Evolutionary conservation across 1,140 invertebrate species (phyloP).

Genomic region (Lordiphosa collinella): DNA sequence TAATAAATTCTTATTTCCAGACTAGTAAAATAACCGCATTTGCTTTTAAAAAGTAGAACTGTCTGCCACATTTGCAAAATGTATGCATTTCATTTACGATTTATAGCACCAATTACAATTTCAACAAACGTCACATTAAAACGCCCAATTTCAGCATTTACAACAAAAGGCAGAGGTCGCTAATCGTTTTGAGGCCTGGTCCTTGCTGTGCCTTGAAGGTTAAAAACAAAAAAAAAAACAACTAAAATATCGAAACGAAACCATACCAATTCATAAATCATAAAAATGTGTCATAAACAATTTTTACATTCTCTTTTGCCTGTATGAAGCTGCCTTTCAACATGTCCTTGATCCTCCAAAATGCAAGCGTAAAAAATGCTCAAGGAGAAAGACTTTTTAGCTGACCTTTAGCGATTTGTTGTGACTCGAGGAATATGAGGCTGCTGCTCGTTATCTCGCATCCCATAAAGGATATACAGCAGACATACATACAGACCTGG

Average conservation of each 20-base stretch:
- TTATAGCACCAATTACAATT: background rate
- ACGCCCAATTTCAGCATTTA: constrained; percentile 43
- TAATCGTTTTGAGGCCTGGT: constrained; percentile 33
- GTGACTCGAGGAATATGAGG: constrained; percentile 37
- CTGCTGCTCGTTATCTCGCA: constrained; percentile 51
- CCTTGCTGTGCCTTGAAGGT: constrained; percentile 43
- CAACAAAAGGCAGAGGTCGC: constrained; percentile 22
- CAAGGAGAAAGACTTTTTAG: constrained; percentile 51
- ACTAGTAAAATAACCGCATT: too few relatives aligned
- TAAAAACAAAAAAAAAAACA: constrained; percentile 27
- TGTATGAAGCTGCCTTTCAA: constrained; percentile 53
- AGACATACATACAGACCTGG: constrained; percentile 3
- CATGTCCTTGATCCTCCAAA: constrained; percentile 60
- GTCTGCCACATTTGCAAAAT: too few relatives aligned
- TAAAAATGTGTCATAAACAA: constrained; percentile 75
- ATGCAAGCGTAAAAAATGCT: constrained; percentile 52
- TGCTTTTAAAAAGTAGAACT: too few relatives aligned
- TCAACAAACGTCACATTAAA: constrained; percentile 35
- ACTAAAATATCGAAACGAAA: constrained; percentile 31
- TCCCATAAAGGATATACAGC: constrained; percentile 46
- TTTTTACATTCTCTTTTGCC: background rate
- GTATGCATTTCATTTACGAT: too few relatives aligned
- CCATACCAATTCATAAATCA: constrained; percentile 79
- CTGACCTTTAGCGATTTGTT: constrained; percentile 62
- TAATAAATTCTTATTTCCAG: too few relatives aligned